Evolutionary conservation across 2,113 vertebrate genomes (phyloP).

Genomic region (Sisor rabdophorus): DNA sequence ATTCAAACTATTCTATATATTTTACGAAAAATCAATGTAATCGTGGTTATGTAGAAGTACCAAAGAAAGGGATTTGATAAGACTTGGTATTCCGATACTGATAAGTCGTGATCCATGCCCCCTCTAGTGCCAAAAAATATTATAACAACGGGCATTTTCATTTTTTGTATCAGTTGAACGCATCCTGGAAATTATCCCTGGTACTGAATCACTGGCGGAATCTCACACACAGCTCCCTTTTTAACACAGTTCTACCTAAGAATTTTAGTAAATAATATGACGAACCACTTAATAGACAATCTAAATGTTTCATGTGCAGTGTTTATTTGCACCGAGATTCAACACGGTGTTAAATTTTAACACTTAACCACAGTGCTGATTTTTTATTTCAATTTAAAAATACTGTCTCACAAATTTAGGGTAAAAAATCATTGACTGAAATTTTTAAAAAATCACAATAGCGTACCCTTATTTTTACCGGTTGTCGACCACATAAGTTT

Average conservation of each 20-base stretch:
- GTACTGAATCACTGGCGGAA: too few species aligned
- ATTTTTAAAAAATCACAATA: background rate
- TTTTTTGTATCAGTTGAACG: background rate
- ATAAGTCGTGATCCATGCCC: slow-evolving; percentile 52
- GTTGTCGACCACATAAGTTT: background rate
- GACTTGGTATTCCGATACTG: background rate
- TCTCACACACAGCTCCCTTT: too few species aligned
- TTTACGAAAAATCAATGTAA: slow-evolving; percentile 4
- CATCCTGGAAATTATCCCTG: background rate
- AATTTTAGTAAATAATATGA: too few species aligned
- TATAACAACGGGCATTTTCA: background rate
- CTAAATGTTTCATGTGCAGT: too few species aligned
- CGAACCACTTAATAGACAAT: too few species aligned
- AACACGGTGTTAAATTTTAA: too few species aligned
- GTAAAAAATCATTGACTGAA: background rate
- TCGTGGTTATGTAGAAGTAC: background rate
- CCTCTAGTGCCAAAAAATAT: slow-evolving; percentile 53
- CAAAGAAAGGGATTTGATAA: slow-evolving; percentile 13
- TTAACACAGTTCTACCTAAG: too few species aligned
- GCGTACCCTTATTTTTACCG: background rate
- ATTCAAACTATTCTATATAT: slow-evolving; percentile 7
- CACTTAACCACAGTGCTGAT: slow-evolving; percentile 1
- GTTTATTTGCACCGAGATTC: too few species aligned
- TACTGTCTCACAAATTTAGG: background rate
- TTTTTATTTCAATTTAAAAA: background rate